These are phyloP conservation scores for Rhingia rostrata DNA, from an alignment of 2,888 invertebrate species.

Conservation along the genomic window DNA sequence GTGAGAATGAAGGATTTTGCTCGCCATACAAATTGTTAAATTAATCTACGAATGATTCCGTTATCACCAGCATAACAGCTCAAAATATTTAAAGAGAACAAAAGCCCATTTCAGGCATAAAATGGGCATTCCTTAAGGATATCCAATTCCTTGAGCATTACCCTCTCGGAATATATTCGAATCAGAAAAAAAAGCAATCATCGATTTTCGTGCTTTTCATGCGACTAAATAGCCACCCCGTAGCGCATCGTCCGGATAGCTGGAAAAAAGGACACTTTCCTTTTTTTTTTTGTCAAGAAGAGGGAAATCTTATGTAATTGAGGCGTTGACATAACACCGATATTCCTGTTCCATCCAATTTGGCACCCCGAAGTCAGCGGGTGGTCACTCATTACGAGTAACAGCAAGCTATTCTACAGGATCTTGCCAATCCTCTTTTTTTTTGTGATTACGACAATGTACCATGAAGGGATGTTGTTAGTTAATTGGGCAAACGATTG, in stretches of 20 bases:
- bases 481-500: slow-evolving; percentile 55
- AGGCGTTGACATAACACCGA: slow-evolving; percentile 62
- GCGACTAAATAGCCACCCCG: slow-evolving; percentile 57
- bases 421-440: slow-evolving; percentile 56
- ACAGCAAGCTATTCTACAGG: slow-evolving; percentile 28
- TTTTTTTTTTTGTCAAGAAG: slow-evolving; percentile 21
- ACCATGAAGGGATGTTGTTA: slow-evolving; percentile 45
- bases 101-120: slow-evolving; percentile 1
- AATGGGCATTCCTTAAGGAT: slow-evolving; percentile 23
- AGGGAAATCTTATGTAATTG: slow-evolving; percentile 56
- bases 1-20: neutral
- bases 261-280: slow-evolving; percentile 19
- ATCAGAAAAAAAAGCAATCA: slow-evolving; percentile 34
- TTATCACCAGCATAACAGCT: too few relatives aligned
- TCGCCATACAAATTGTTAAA: too few relatives aligned
- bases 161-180: slow-evolving; percentile 9
- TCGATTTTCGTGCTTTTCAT: slow-evolving; percentile 50
- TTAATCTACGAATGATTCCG: too few relatives aligned
- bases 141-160: neutral
- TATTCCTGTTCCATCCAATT: slow-evolving; percentile 46
- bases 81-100: too few relatives aligned
- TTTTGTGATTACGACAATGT: slow-evolving; percentile 16
- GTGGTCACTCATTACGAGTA: slow-evolving; percentile 66
- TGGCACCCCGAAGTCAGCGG: slow-evolving; percentile 63
- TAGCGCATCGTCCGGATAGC: slow-evolving; percentile 11